A percentile compares a stretch with the other conserved stretches of the same genome.
phyloP scores from a whole-genome alignment of 2,888 invertebrate genomes.

The Scaptomyza cyrtandrae region DNA sequence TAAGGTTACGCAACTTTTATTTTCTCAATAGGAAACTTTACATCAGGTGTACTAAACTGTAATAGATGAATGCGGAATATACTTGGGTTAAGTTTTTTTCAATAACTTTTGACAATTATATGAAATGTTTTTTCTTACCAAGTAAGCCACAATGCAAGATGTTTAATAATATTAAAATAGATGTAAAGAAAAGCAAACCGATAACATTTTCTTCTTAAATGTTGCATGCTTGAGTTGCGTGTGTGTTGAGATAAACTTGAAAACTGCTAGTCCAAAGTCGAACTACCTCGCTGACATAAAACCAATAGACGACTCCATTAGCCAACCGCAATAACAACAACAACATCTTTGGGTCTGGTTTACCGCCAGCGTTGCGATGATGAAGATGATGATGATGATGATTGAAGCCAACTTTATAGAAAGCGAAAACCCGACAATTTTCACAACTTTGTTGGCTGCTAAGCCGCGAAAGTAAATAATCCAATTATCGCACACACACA shows the following conservation, averaged over 20 bases:
- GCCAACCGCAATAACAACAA: slow-evolving; percentile 20
- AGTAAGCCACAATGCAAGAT: no score
- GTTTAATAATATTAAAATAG: no score
- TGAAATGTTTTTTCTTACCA: no score
- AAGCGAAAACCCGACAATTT: slow-evolving; percentile 78
- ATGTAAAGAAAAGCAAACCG: no score
- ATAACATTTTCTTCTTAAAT: no score
- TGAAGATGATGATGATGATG: slow-evolving; percentile 9
- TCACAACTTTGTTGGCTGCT: slow-evolving; percentile 72
- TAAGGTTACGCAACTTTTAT: no score
- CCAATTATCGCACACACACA: slow-evolving; percentile 77
- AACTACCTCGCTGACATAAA: slow-evolving; percentile 31
- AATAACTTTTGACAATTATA: no score
- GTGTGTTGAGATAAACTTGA: slow-evolving; percentile 21
- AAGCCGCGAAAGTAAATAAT: slow-evolving; percentile 81
- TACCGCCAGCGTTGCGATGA: slow-evolving; percentile 14
- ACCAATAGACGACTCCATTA: slow-evolving; percentile 57
- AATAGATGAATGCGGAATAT: no score
- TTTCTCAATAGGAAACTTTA: no score
- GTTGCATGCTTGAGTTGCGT: no score
- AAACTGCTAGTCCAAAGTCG: slow-evolving; percentile 50
- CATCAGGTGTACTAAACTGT: no score
- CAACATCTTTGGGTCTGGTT: slow-evolving; percentile 15
- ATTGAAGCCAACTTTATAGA: slow-evolving; percentile 65
- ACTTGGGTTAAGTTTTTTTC: no score